Base-by-base conservation (phyloP, 1,140 invertebrate genomes). In the Artemia franciscana region DNA sequence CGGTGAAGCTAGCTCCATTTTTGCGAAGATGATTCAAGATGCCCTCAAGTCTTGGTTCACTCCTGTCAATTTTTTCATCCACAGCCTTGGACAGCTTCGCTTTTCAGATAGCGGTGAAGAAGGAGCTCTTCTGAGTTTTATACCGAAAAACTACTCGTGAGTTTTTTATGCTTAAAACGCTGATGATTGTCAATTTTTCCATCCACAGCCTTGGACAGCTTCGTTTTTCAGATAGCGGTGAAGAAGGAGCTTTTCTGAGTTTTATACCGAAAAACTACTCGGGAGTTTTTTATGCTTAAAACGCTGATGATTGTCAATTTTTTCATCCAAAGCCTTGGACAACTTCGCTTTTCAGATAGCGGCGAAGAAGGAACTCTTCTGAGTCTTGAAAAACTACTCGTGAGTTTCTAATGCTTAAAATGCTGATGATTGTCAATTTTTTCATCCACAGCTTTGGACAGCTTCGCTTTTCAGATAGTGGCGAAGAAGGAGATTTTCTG, bases 361-460 rank as follows among this genome's bases (percentile, higher is more conserved):
- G 85, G 90, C 67, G 81, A 80, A 64, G 86, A 84, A 65, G 86
- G 83, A 12, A 82, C 88, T 67, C 73, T 93, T 9, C 75, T 97
- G 0, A 91, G 89, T 0, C 98, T 98, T 74, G 1, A 83, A 89
- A 67, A 86, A 85, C 60, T 96, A 92, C 72, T 92, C 84, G 91
- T 94, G 71, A 82, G 82, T 78, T 63, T 63, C 24, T 24, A 57
- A 63, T 24, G 58, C 18, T 25, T 39, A 51, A 25, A 62, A 64
- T 25, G 12, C 39, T 12, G 39, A 51, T 3, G 39, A 51, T n/a
- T n/a, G 88, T 97, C 66, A 97, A 98, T 75, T 98, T 98, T 74
- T 97, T 98, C 73, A 75, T 98, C 24, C 94, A 97, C 73, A 98
- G 95, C 73, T 74, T 98, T 66, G 92, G 91, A 2, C 95, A 98